phyloP scores from a whole-genome alignment of 2,113 vertebrate genomes.

The Balaeniceps rex region DNA sequence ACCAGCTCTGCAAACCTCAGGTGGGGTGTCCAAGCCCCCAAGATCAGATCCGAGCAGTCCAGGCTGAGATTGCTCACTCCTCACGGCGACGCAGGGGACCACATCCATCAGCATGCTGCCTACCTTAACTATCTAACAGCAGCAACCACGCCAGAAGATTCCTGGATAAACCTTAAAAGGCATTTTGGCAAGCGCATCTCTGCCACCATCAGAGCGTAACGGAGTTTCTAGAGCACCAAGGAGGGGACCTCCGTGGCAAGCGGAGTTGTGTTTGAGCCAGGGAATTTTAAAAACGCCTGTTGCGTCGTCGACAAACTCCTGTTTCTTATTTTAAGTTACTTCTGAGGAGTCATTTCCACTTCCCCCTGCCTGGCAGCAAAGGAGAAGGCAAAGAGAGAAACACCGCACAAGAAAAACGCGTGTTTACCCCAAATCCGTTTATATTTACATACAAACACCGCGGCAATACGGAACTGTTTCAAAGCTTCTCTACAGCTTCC shows the following conservation, averaged over 20 bases:
- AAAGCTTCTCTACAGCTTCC: background rate
- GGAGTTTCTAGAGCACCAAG: background rate
- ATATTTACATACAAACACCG: background rate
- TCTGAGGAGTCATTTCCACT: too few species aligned
- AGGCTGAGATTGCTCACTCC: background rate
- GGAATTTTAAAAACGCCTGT: background rate
- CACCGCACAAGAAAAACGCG: accelerated
- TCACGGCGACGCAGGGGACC: accelerated
- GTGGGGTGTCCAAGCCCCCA: too few species aligned
- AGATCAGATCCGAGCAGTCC: background rate
- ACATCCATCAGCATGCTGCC: accelerated
- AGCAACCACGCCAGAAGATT: background rate
- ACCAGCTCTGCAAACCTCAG: background rate
- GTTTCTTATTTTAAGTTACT: background rate
- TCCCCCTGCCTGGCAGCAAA: too few species aligned
- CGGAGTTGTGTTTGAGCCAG: background rate
- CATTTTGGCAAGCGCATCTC: background rate
- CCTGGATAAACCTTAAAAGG: background rate
- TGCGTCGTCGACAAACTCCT: background rate
- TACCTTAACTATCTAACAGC: accelerated
- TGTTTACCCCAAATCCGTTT: background rate
- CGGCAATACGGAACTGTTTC: background rate
- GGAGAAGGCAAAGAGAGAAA: too few species aligned
- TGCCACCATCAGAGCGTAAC: accelerated
- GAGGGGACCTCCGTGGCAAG: background rate